A percentile compares a stretch with the other conserved stretches of the same genome.
Evolutionary conservation across 1,140 invertebrate species (phyloP).

Genomic region (Carcinoscorpius rotundicauda): DNA sequence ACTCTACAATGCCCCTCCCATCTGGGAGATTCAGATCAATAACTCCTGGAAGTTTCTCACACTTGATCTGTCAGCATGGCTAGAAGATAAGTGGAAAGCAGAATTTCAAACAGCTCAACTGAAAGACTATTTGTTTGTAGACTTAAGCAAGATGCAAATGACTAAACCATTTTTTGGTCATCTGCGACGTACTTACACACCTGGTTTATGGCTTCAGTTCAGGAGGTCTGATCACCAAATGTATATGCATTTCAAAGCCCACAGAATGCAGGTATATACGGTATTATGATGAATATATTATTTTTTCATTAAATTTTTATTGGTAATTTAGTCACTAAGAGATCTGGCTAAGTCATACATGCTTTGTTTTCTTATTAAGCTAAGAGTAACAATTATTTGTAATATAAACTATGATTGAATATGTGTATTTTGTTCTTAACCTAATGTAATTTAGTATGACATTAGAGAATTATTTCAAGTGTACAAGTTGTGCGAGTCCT

Average conservation of each 20-base stretch:
- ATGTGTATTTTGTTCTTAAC: not conserved
- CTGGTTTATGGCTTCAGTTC: constrained; percentile 60
- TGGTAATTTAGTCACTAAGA: not conserved
- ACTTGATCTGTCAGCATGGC: constrained; percentile 60
- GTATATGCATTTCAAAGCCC: constrained; percentile 53
- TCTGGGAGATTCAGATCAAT: constrained; percentile 68
- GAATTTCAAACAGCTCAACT: constrained; percentile 55
- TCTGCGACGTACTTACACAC: constrained; percentile 53
- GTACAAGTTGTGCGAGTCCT: too few relatives aligned
- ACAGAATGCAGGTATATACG: constrained; percentile 44
- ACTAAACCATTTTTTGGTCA: constrained; percentile 72
- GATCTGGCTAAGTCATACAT: not conserved
- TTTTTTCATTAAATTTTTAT: constrained; percentile 1
- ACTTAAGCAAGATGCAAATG: constrained; percentile 75
- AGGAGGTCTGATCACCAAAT: constrained; percentile 53
- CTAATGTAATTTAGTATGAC: too few relatives aligned
- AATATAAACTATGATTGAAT: constrained; percentile 1
- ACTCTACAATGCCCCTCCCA: constrained; percentile 50
- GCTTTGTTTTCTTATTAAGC: too few relatives aligned
- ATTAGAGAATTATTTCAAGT: too few relatives aligned
- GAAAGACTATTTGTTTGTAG: constrained; percentile 59
- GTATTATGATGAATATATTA: not conserved
- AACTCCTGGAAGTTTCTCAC: constrained; percentile 63
- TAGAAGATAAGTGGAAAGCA: constrained; percentile 61
- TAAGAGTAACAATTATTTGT: too few relatives aligned